Evolutionary conservation across 2,888 invertebrate genomes (phyloP), one percentile per base, ranked within the genome.

Genomic region (Anaspis maculata): DNA sequence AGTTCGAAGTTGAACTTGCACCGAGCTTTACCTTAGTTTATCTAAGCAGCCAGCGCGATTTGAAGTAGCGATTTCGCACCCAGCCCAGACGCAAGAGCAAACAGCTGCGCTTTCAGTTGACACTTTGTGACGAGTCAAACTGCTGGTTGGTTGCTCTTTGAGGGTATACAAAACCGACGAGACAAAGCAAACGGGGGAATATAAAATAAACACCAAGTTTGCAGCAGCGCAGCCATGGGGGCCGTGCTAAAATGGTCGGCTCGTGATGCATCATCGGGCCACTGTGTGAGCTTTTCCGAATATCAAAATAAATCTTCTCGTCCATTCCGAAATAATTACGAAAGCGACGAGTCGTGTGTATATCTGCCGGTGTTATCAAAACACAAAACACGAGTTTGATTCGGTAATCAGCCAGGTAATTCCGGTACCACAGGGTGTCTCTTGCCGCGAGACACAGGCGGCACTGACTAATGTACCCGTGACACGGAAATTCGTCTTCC

Each of bases 391-490:
- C 54, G 51, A 52, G 54, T 59, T 61, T 57, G 55, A 56, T 61
- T 61, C 48, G 51, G 56, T 60, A 62, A 62, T 61, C 60, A 59
- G 52, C 51, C 49, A 54, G 52, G 59, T 57, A 59, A 63, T 62
- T 63, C 60, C 59, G 59, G 63, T 63, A 62, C 62, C 62, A 62
- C 48, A 59, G 61, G 62, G 64, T 63, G 63, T 62, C 62, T 61
- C 61, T 55, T 55, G 52, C 55, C 49, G 46, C 50, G 48, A 41
- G 43, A 45, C 48, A 49, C 37, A 46, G 51, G 45, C 49, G 51
- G 49, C 49, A 46, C 50, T 42, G 48, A 46, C 51, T 60, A 59
- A 62, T 59, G 56, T 54, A 41, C 49, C 34, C 49, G 43, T 47
- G 49, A 46, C 62, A 62, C 60, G 62, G 49, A 50, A 59, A n/a